These are phyloP conservation scores for Trigoniulus corallinus DNA, from an alignment of 1,140 invertebrate genomes.

Conservation along the genomic window DNA sequence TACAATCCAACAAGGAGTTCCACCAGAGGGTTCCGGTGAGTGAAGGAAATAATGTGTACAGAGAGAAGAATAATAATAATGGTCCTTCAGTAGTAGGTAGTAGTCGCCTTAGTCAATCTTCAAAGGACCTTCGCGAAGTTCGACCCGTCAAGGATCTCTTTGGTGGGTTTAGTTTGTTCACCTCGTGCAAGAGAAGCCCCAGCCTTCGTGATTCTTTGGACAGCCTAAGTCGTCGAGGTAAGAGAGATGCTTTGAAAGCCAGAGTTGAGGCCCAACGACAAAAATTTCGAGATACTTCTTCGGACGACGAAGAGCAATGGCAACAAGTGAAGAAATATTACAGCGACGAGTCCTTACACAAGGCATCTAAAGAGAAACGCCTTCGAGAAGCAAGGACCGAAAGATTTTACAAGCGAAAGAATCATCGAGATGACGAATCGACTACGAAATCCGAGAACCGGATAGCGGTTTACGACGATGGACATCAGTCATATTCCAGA, in stretches of 20 bases:
- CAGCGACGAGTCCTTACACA: constrained; percentile 1
- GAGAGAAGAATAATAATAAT: too few species aligned
- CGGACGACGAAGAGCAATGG: constrained; percentile 15
- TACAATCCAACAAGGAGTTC: too few species aligned
- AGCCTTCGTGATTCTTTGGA: background rate
- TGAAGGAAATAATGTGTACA: too few species aligned
- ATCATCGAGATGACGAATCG: background rate
- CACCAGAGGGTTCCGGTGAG: too few species aligned
- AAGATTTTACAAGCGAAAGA: background rate
- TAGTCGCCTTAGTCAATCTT: too few species aligned
- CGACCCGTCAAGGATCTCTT: too few species aligned
- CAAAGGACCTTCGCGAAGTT: too few species aligned
- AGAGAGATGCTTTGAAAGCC: constrained; percentile 39
- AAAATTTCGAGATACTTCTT: constrained; percentile 43
- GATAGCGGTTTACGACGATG: too few species aligned
- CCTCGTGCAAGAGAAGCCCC: background rate
- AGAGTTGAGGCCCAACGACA: constrained; percentile 43
- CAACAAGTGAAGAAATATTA: background rate
- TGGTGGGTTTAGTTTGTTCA: background rate
- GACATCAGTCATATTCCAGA: background rate
- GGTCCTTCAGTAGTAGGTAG: too few species aligned
- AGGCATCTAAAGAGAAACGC: background rate
- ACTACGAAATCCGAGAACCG: background rate
- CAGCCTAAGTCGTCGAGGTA: background rate
- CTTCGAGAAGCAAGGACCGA: background rate